Evolutionary conservation across 2,888 invertebrate genomes (phyloP).

Genomic region (Hypena proboscidalis): DNA sequence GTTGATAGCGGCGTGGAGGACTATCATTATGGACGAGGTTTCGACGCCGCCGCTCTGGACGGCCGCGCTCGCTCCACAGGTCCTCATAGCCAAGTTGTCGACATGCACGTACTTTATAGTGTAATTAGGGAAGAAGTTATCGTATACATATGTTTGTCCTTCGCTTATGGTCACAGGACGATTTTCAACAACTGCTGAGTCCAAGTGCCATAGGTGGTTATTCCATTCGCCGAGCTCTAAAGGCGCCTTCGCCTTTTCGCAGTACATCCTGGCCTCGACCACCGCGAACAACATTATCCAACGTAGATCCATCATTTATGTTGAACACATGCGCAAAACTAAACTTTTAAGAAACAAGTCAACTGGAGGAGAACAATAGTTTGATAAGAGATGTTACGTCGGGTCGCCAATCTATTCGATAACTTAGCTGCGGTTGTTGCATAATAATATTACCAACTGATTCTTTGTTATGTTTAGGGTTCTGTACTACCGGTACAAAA

Average conservation of each 20-base stretch:
- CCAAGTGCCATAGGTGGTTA: conserved; percentile 57
- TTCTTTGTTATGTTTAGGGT: too few species aligned
- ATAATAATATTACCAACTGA: too few species aligned
- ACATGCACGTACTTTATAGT: conserved; percentile 70
- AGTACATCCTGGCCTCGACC: conserved; percentile 51
- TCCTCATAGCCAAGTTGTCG: conserved; percentile 66
- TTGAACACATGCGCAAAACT: conserved; percentile 27
- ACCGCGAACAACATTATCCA: conserved; percentile 31
- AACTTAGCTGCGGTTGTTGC: too few species aligned
- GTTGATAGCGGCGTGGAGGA: conserved; percentile 62
- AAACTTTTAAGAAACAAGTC: conserved; percentile 12
- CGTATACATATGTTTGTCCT: conserved; percentile 73
- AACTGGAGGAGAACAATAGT: conserved; percentile 33
- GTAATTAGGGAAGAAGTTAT: conserved; percentile 67
- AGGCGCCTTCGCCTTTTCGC: conserved; percentile 60
- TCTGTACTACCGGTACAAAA: too few species aligned
- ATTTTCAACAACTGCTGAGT: conserved; percentile 70
- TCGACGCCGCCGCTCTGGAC: conserved; percentile 66
- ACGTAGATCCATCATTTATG: conserved; percentile 50
- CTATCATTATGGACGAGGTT: conserved; percentile 59
- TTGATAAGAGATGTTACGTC: conserved; percentile 32
- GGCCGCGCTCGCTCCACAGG: conserved; percentile 67
- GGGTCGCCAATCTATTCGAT: too few species aligned
- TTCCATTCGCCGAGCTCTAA: conserved; percentile 68
- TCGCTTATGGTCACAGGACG: conserved; percentile 61